Percentiles rank a stretch among this genome's conserved stretches.
Conservation (phyloP, 1,140 invertebrate species). For the Drosophila grimshawi region DNA sequence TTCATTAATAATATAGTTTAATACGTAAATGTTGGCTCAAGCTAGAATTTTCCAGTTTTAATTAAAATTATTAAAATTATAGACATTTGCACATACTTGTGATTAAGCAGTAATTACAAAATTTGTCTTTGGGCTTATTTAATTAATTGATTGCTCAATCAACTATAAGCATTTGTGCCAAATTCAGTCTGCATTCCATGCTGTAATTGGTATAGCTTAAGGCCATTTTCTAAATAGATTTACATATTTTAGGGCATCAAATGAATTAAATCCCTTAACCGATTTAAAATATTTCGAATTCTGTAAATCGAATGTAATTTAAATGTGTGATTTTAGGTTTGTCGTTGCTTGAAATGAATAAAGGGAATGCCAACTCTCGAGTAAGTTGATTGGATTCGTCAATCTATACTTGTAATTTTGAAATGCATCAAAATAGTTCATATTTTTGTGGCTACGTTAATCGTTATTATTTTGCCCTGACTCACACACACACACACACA, state of each 20-base stretch:
- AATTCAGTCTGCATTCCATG: neutral
- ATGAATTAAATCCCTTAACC: neutral
- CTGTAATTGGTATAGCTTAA: neutral
- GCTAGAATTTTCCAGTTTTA: no score
- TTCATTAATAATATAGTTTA: no score
- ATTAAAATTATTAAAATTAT: no score
- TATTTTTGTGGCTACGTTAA: neutral
- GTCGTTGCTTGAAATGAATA: neutral
- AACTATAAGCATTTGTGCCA: neutral
- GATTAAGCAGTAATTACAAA: neutral
- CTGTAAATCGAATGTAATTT: neutral
- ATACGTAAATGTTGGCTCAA: no score
- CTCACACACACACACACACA: neutral
- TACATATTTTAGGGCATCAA: neutral
- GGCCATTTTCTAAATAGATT: neutral
- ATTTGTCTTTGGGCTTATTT: neutral
- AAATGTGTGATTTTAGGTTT: neutral
- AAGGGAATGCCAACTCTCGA: neutral
- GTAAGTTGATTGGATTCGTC: conserved; percentile 17
- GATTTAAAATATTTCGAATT: neutral
- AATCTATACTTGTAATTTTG: conserved; percentile 11
- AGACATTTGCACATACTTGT: neutral
- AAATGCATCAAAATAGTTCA: conserved; percentile 6
- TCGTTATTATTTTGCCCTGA: conserved; percentile 6
- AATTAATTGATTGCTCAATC: conserved; percentile 8